Evolutionary conservation across 2,797 vertebrate species (phyloP).

Genomic region (Muscicapa comitata): DNA sequence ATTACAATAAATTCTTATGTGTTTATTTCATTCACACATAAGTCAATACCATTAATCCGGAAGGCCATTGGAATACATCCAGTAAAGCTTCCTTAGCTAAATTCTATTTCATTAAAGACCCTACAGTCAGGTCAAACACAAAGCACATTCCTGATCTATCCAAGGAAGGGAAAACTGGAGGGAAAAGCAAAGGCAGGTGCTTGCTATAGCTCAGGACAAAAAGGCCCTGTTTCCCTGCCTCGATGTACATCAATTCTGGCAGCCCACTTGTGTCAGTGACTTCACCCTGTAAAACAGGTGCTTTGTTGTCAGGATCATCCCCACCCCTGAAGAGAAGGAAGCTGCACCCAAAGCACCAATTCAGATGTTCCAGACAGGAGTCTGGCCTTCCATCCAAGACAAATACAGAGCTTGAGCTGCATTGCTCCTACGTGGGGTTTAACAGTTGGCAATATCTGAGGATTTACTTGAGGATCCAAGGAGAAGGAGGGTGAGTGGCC

Average conservation of each 20-base stretch:
- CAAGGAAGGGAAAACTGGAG: neutral
- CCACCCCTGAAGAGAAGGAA: slow-evolving; percentile 62
- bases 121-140: neutral
- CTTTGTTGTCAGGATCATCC: slow-evolving; percentile 56
- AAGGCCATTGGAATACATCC: neutral
- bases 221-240: neutral
- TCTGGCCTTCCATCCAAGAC: slow-evolving; percentile 55
- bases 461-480: slow-evolving; percentile 33
- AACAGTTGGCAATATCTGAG: slow-evolving; percentile 18
- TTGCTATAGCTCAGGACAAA: neutral
- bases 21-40: neutral
- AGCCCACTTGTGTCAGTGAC: slow-evolving; percentile 4
- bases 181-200: neutral
- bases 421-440: neutral
- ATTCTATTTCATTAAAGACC: neutral
- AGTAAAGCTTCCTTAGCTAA: neutral
- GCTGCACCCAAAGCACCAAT: slow-evolving; percentile 61
- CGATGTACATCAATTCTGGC: neutral
- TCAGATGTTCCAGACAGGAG: slow-evolving; percentile 47
- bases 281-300: slow-evolving; percentile 2
- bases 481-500: neutral
- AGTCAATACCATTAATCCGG: neutral
- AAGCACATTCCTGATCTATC: neutral
- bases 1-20: neutral
- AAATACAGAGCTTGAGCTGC: slow-evolving; percentile 58